Evolutionary conservation across 2,888 invertebrate species (phyloP), one percentile per base, ranked within the genome.

Genomic region (Ditula angustiorana): DNA sequence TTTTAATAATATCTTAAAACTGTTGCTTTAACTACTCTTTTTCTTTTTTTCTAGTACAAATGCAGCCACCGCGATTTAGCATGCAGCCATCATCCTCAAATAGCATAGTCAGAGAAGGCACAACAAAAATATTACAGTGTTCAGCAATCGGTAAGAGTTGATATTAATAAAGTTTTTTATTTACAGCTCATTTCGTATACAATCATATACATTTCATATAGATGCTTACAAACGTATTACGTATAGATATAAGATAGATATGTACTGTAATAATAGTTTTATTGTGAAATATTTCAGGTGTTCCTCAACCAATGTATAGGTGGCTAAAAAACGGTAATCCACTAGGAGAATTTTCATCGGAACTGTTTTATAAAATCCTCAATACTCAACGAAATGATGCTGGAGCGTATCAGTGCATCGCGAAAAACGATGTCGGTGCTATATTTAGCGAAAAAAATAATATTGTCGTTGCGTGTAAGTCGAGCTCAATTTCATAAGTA

Each of bases 361-460:
- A 97, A 82, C 94, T 96, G 76, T 97, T 96, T 86, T 96, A 96
- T 90, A 96, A 96, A 83, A 97, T 98, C 75, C 95, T 95, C 78
- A 96, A 96, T 80, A 96, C 98, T 58, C 95, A 95, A 75, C 94
- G 96, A 67, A 95, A 95, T 77, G 97, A 98, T 90, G 97, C 97
- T 61, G 99, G 99, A 55, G 95, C 96, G 67, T 99, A 99, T 92
- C 96, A 98, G 85, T 98, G 98, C 91, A 95, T 98, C 72, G 98
- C 98, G 23, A 95, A 95, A 79, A 99, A 99, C 88, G 96, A 96
- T 75, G 97, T 97, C 61, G 99, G 99, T 62, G 96, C 98, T 69
- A 96, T 98, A 85, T 96, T 98, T 87, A 98, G 98, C 87, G 97
- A 98, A 87, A 97, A 97, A 88, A 97, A 97, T 82, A 95, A 96